phyloP scores from a whole-genome alignment of 2,113 vertebrate genomes.

The Ploceus nigricollis region DNA sequence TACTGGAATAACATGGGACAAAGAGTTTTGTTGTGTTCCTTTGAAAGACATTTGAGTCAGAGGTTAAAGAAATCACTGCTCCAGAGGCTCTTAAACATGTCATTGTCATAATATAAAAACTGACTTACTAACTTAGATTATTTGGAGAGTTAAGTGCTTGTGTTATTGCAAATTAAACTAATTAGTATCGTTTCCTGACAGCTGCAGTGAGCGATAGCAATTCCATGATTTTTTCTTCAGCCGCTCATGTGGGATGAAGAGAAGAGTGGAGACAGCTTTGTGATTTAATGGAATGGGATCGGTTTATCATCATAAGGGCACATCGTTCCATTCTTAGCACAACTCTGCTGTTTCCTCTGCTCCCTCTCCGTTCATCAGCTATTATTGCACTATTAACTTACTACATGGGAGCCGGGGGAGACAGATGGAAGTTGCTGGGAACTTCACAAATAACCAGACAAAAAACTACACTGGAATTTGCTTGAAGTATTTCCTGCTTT shows the following conservation, averaged over 20 bases:
- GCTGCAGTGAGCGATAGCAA: slow-evolving; percentile 76
- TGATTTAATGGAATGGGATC: slow-evolving; percentile 73
- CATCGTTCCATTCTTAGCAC: slow-evolving; percentile 38
- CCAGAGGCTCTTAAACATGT: slow-evolving; percentile 67
- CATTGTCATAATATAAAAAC: slow-evolving; percentile 72
- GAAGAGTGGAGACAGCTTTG: slow-evolving; percentile 65
- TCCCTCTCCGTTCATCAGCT: slow-evolving; percentile 34
- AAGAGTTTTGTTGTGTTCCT: slow-evolving; percentile 16
- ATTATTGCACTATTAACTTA: slow-evolving; percentile 62
- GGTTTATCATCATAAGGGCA: slow-evolving; percentile 68
- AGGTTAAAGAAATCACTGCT: slow-evolving; percentile 75
- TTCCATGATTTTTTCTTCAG: slow-evolving; percentile 72
- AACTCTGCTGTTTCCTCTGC: neutral
- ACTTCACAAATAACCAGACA: slow-evolving; percentile 47
- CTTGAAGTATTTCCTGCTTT: slow-evolving; percentile 11
- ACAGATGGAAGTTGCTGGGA: slow-evolving; percentile 49
- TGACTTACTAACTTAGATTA: slow-evolving; percentile 79
- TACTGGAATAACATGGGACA: slow-evolving; percentile 14
- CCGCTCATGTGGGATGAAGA: slow-evolving; percentile 59
- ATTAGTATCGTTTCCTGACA: slow-evolving; percentile 82
- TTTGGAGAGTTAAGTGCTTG: slow-evolving; percentile 81
- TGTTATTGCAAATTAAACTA: slow-evolving; percentile 85
- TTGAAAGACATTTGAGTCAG: slow-evolving; percentile 66
- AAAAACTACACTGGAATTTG: slow-evolving; percentile 27
- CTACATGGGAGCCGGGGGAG: slow-evolving; percentile 3